Percentiles rank a stretch among this genome's conserved stretches.
Evolutionary conservation across 1,140 invertebrate genomes (phyloP).

Genomic region (Ceratina australensis): DNA sequence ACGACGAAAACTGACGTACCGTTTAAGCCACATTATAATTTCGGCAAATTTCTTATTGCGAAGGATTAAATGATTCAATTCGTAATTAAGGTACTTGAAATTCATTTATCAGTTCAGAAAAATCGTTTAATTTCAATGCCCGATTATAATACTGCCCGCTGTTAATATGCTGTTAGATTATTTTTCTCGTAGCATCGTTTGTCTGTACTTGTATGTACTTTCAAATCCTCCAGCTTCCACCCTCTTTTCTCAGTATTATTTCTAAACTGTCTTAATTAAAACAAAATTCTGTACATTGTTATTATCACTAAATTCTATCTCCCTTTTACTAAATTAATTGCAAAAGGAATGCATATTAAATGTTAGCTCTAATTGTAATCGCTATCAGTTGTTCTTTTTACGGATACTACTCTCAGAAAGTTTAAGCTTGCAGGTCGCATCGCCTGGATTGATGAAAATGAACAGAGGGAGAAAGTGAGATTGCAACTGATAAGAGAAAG

Average conservation of each 20-base stretch:
- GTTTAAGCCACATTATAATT: not conserved
- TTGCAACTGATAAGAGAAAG: too few species aligned
- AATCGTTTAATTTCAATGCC: not conserved
- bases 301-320: too few species aligned
- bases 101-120: not conserved
- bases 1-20: not conserved
- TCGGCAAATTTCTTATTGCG: not conserved
- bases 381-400: conserved; percentile 5
- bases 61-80: not conserved
- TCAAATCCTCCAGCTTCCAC: not conserved
- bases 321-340: not conserved
- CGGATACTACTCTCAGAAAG: conserved; percentile 50
- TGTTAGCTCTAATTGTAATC: not conserved
- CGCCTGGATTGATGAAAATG: conserved; percentile 7
- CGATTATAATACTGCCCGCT: conserved; percentile 24
- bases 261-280: not conserved
- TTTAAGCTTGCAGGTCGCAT: conserved; percentile 56
- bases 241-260: too few species aligned
- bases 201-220: not conserved
- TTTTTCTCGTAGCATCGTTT: not conserved
- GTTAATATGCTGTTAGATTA: not conserved
- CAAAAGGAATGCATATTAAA: not conserved
- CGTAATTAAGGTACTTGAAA: not conserved
- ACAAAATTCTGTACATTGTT: too few species aligned
- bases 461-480: not conserved